Evolutionary conservation across 1,140 invertebrate genomes (phyloP).

Genomic region (Drosophila murphyi): DNA sequence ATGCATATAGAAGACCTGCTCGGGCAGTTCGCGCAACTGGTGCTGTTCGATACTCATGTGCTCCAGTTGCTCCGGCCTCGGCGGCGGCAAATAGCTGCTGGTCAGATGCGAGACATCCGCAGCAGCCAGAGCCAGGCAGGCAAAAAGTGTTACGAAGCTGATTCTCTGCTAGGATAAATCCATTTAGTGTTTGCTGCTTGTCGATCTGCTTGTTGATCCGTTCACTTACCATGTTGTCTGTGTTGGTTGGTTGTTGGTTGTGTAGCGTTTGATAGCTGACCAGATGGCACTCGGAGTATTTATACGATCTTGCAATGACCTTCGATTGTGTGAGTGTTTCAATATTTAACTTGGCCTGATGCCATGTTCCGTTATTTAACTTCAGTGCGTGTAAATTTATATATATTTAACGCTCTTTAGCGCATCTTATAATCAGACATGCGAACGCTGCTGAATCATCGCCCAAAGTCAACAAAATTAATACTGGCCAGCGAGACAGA

Average conservation of each 20-base stretch:
- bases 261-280: constrained; percentile 54
- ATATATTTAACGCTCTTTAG: constrained; percentile 19
- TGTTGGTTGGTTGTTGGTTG: constrained; percentile 52
- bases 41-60: constrained; percentile 76
- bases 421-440: constrained; percentile 70
- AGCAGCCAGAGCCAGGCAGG: constrained; percentile 61
- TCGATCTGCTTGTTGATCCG: neutral
- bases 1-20: constrained; percentile 74
- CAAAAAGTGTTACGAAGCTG: constrained; percentile 50
- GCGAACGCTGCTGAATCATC: constrained; percentile 70
- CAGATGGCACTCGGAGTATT: constrained; percentile 44
- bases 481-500: constrained; percentile 36
- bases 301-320: constrained; percentile 60
- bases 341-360: constrained; percentile 53
- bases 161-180: constrained; percentile 40
- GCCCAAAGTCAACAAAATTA: constrained; percentile 27
- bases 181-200: neutral
- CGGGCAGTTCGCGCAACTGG: constrained; percentile 71
- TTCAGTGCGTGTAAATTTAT: too few species aligned
- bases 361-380: constrained; percentile 72
- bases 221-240: constrained; percentile 65
- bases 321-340: constrained; percentile 54
- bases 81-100: constrained; percentile 66
- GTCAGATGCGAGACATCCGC: constrained; percentile 78
- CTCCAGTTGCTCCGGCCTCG: constrained; percentile 56